A percentile compares a stretch with the other conserved stretches of the same genome.
phyloP scores from a whole-genome alignment of 2,113 vertebrate species.

The Strix uralensis region DNA sequence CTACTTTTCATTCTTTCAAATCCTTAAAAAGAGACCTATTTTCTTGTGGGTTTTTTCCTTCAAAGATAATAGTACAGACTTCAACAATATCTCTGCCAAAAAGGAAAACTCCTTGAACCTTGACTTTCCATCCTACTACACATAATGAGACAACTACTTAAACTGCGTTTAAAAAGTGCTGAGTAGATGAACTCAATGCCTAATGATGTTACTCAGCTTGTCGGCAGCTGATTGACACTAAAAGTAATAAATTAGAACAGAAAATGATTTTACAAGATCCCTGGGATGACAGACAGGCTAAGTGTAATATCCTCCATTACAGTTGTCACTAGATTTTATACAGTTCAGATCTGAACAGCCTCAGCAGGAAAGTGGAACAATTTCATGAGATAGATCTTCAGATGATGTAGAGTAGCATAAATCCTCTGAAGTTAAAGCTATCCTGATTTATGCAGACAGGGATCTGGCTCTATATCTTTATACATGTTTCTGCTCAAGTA shows the following conservation, averaged over 20 bases:
- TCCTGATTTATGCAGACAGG: conserved; percentile 36
- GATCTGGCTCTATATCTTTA: conserved; percentile 41
- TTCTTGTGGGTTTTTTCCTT: conserved; percentile 17
- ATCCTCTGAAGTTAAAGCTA: conserved; percentile 51
- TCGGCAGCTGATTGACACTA: conserved; percentile 79
- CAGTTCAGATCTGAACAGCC: conserved; percentile 70
- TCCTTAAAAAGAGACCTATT: neutral
- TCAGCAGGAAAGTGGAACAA: conserved; percentile 49
- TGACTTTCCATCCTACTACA: conserved; percentile 75
- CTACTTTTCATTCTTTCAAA: neutral
- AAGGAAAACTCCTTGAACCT: conserved; percentile 73
- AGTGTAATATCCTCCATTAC: conserved; percentile 78
- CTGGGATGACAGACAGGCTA: conserved; percentile 75
- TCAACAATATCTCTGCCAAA: conserved; percentile 48
- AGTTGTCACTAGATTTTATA: conserved; percentile 74
- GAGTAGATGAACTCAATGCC: conserved; percentile 77
- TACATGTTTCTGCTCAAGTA: conserved; percentile 25
- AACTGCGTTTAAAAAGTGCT: conserved; percentile 81
- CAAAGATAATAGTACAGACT: conserved; percentile 43
- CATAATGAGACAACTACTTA: conserved; percentile 87
- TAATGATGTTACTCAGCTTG: conserved; percentile 79
- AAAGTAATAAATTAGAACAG: conserved; percentile 86
- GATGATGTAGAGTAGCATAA: conserved; percentile 33
- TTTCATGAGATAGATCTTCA: conserved; percentile 57
- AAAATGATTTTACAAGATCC: conserved; percentile 80